Base-by-base conservation (phyloP, 2,113 vertebrate species). In the Pterocles burchelli region DNA sequence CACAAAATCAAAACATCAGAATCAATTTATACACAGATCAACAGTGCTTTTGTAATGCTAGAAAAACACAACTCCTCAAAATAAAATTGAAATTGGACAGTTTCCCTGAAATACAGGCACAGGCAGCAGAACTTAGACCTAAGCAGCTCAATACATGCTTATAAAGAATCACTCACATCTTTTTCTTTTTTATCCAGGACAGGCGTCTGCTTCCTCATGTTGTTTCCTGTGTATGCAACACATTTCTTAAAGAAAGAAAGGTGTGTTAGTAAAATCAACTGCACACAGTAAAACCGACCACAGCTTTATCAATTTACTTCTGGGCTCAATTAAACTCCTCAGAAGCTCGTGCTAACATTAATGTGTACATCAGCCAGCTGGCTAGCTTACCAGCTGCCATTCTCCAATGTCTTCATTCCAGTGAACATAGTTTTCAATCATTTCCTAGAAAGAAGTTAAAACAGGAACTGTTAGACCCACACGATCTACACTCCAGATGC, bases 361-460 rank as follows among this genome's bases (percentile, higher is more conserved):
- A 34, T 6, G 12, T 16, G 33, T 2, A 24, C 11, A 5, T 0
- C 21, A 70, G 26, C 26, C 72, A 75, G 61, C 6, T 7, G 3
- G 29, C 29, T 13, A 75, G 92, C 99, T 98, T 96, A 99, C 99
- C 98, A 99, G 96, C 95, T 99, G 99, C 99, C 99, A 99, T 71
- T 99, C 99, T 71, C 99, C 99, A 74, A 99, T 99, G 95, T 99
- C 99, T 97, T 99, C 99, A 22, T 99, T 99, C 99, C 99, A 99
- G 89, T 99, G 99, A 59, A 99, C 99, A 1, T 99, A 99, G 91
- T 99, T 99, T 95, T 99, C 99, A 90, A 99, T 99, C 99, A 99
- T 99, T 96, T 99, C 99, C 99, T 99, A 94, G 46, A 89, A 72
- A 96, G 54, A 90, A 85, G 88, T 41, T 29, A 81, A 33, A 81